Conservation (phyloP, 2,797 vertebrate genomes). For the Sebastes dallii region DNA sequence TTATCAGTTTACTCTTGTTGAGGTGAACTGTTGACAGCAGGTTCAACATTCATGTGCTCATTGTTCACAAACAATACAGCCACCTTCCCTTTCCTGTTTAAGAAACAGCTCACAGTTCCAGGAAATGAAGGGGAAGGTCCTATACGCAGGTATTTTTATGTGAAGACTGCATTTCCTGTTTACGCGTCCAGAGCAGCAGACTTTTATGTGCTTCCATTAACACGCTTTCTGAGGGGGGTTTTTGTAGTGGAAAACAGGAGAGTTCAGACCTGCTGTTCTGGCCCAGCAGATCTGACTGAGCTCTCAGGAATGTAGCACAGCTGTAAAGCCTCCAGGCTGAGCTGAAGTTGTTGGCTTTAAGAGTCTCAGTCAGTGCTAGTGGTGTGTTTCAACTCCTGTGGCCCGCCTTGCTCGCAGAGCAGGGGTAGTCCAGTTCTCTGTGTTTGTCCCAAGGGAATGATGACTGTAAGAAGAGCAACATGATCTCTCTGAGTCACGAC, state of each 20-base stretch:
- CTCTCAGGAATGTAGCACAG: conserved; percentile 52
- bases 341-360: not conserved
- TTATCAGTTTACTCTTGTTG: not conserved
- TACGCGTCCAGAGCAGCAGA: not conserved
- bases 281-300: not conserved
- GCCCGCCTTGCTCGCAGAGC: not conserved
- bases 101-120: not conserved
- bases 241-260: conserved; percentile 20
- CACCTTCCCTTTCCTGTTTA: not conserved
- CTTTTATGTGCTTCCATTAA: not conserved
- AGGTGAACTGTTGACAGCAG: not conserved
- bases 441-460: not conserved
- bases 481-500: not conserved
- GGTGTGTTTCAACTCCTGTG: not conserved
- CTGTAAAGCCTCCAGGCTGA: conserved; percentile 35
- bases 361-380: not conserved
- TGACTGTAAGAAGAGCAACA: not conserved
- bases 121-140: not conserved
- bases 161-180: conserved; percentile 42
- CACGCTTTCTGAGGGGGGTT: not conserved
- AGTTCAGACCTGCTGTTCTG: conserved; percentile 2
- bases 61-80: not conserved
- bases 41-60: not conserved
- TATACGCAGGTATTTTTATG: not conserved
- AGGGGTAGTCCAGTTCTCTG: not conserved